A percentile compares a stretch with the other conserved stretches of the same genome.
Evolutionary conservation across 2,113 vertebrate genomes (phyloP).

Genomic region (Coreoperca whiteheadi): DNA sequence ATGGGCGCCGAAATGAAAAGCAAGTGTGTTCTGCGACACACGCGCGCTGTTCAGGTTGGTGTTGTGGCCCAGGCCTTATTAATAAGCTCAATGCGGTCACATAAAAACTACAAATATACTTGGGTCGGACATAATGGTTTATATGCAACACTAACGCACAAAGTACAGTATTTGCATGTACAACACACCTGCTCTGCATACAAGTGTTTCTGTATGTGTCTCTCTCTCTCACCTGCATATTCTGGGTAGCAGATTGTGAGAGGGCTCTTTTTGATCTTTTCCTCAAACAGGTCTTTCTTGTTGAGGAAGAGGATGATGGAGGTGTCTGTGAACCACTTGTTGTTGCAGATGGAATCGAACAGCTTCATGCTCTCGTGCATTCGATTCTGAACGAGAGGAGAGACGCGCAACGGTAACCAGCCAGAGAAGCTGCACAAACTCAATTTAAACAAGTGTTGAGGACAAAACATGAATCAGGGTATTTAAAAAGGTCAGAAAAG

Average conservation of each 20-base stretch:
- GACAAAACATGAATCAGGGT: background rate
- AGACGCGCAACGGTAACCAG: background rate
- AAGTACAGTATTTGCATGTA: conserved; percentile 46
- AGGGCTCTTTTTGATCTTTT: conserved; percentile 97
- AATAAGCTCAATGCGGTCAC: background rate
- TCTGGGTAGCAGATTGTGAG: conserved; percentile 98
- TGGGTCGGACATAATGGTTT: background rate
- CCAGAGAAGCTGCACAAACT: background rate
- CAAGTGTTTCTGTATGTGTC: background rate
- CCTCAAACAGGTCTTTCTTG: conserved; percentile 99
- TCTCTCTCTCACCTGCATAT: conserved; percentile 88
- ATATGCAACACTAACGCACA: background rate
- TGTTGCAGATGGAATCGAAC: conserved; percentile 99
- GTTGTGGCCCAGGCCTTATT: background rate
- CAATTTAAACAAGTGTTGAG: background rate
- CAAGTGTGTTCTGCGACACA: no score
- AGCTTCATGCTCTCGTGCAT: conserved; percentile 99
- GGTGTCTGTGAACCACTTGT: conserved; percentile 99
- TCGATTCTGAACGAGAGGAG: conserved; percentile 88
- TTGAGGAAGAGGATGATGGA: conserved; percentile 99
- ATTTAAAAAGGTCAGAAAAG: fast-evolving
- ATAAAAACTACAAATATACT: background rate
- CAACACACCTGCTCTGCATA: conserved; percentile 11
- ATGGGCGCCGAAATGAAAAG: no score
- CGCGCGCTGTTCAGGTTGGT: no score